Percentiles rank a stretch among this genome's conserved stretches.
Evolutionary conservation across 2,797 vertebrate genomes (phyloP).

Genomic region (Crypturellus tataupa): DNA sequence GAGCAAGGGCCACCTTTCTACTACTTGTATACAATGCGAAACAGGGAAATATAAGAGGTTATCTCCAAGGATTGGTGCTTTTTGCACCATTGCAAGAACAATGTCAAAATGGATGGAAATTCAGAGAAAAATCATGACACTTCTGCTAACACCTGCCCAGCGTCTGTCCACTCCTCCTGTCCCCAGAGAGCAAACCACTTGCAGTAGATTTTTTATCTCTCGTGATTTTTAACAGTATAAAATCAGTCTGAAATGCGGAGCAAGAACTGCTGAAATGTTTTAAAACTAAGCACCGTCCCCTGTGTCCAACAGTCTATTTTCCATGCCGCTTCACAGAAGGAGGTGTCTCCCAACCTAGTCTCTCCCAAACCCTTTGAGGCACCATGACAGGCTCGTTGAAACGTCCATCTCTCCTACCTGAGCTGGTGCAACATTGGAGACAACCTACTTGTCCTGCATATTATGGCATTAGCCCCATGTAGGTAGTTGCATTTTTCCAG

Average conservation of each 20-base stretch:
- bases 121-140: background rate
- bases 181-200: background rate
- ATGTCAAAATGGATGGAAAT: too few species aligned
- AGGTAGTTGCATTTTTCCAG: background rate
- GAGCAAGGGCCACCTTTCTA: background rate
- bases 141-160: background rate
- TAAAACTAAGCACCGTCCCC: background rate
- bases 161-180: background rate
- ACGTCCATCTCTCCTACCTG: background rate
- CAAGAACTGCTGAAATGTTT: background rate
- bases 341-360: background rate
- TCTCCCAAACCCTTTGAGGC: background rate
- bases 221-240: background rate
- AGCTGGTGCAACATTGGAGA: background rate
- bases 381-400: rapidly evolving
- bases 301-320: background rate
- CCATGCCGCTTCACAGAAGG: background rate
- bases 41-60: background rate
- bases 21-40: background rate
- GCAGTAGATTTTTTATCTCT: background rate
- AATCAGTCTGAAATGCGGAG: too few species aligned
- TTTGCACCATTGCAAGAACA: background rate
- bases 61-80: background rate
- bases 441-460: background rate
- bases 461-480: background rate